Conservation (phyloP, 2,797 vertebrate species). For the Acrossocheilus wenchowensis region DNA sequence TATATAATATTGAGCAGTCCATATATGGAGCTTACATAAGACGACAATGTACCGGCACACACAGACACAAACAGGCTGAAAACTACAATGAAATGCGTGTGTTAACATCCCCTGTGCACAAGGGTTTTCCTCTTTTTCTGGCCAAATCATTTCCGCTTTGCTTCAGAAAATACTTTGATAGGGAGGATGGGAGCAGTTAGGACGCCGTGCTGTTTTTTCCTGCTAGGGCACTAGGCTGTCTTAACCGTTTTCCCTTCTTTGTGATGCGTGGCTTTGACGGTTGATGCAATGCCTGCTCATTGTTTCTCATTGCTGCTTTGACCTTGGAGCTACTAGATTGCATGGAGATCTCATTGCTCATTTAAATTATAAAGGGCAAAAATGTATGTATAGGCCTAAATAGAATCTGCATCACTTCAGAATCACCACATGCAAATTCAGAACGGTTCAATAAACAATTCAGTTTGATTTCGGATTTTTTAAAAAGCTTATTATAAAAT, state of each 20-base stretch:
- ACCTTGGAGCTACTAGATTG: not conserved
- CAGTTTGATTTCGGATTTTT: not conserved
- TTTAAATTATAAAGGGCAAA: not conserved
- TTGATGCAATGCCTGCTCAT: constrained; percentile 9
- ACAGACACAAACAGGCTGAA: not conserved
- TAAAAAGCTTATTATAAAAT: not conserved
- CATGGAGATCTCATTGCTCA: not conserved
- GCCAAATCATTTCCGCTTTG: not conserved
- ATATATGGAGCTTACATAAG: not conserved
- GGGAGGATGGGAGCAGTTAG: not conserved
- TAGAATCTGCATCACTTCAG: not conserved
- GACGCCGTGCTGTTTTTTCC: constrained; percentile 45
- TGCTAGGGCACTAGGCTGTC: constrained; percentile 8
- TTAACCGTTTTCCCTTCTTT: constrained; percentile 46
- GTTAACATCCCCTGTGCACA: not conserved
- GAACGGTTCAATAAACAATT: not conserved
- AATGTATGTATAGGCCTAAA: not conserved
- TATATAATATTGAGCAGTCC: not conserved
- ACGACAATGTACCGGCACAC: not conserved
- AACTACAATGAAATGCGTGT: not conserved
- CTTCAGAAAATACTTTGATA: not conserved
- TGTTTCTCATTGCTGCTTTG: constrained; percentile 24
- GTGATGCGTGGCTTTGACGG: constrained; percentile 9
- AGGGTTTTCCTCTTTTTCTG: constrained; percentile 9
- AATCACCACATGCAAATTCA: not conserved